Evolutionary conservation across 2,113 vertebrate species (phyloP).

Genomic region (Shinisaurus crocodilurus): DNA sequence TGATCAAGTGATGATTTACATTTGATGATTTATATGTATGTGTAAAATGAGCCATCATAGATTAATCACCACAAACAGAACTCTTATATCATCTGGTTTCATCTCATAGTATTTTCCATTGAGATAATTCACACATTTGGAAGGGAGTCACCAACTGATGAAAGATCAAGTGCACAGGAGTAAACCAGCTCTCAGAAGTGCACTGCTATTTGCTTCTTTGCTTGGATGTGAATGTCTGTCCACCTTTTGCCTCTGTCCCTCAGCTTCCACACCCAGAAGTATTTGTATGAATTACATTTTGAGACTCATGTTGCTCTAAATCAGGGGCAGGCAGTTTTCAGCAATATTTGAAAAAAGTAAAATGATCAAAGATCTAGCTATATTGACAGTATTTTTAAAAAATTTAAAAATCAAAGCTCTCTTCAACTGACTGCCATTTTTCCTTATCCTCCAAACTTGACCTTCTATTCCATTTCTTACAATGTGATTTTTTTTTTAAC

Average conservation of each 20-base stretch:
- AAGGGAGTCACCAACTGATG: neutral
- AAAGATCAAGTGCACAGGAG: neutral
- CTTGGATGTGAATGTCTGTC: neutral
- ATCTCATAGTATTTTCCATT: neutral
- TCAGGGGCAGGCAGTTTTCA: neutral
- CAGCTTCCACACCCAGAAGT: neutral
- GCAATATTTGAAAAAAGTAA: neutral
- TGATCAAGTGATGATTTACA: neutral
- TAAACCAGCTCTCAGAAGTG: neutral
- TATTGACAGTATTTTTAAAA: neutral
- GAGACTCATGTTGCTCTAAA: neutral
- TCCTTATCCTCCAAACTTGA: neutral
- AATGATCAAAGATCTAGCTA: neutral
- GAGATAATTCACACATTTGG: neutral
- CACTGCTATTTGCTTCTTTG: neutral
- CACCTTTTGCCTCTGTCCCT: neutral
- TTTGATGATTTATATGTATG: neutral
- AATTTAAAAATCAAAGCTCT: accelerated
- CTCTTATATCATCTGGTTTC: neutral
- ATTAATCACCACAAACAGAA: neutral
- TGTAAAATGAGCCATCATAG: neutral
- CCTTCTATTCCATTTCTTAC: slow-evolving; percentile 20
- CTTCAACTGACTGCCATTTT: neutral
- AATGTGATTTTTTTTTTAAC: slow-evolving; percentile 5
- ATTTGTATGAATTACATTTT: neutral